Percentiles rank a stretch among this genome's conserved stretches.
These are phyloP conservation scores for Oriolus oriolus DNA, from an alignment of 2,113 vertebrate species.

Conservation along the genomic window DNA sequence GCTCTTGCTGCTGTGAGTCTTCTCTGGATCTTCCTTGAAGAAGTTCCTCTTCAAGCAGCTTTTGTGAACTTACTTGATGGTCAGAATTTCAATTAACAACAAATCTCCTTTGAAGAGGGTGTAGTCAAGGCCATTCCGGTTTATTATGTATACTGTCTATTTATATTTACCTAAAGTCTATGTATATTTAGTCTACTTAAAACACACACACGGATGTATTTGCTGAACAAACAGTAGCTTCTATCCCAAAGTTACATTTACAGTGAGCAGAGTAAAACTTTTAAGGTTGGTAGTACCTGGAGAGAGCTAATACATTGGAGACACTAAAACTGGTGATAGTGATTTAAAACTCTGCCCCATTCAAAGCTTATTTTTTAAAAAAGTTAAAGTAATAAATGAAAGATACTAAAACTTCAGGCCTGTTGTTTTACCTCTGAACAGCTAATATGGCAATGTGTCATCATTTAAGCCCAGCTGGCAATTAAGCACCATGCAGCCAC, in stretches of 20 bases:
- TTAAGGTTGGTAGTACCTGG: not conserved
- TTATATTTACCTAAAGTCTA: slow-evolving; percentile 8
- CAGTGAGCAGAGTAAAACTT: not conserved
- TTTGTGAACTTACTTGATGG: not conserved
- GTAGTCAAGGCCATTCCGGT: not conserved
- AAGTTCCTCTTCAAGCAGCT: not conserved
- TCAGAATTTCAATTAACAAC: not conserved
- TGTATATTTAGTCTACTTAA: not conserved
- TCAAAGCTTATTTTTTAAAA: not conserved
- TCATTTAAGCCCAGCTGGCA: not conserved
- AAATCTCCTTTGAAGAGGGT: not conserved
- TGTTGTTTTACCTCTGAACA: not conserved
- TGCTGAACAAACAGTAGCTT: not conserved
- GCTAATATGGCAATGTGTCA: fast-evolving
- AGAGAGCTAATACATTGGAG: not conserved
- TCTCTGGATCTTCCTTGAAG: not conserved
- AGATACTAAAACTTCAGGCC: not conserved
- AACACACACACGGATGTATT: not conserved
- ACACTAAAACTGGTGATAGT: not conserved
- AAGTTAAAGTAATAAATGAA: not conserved
- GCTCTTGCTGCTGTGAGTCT: not conserved
- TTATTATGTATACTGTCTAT: not conserved
- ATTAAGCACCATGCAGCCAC: not conserved
- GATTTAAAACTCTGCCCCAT: not conserved
- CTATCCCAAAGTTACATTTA: not conserved